Evolutionary conservation across 2,113 vertebrate genomes (phyloP).

Genomic region (Ptilorrhoa leucosticta): DNA sequence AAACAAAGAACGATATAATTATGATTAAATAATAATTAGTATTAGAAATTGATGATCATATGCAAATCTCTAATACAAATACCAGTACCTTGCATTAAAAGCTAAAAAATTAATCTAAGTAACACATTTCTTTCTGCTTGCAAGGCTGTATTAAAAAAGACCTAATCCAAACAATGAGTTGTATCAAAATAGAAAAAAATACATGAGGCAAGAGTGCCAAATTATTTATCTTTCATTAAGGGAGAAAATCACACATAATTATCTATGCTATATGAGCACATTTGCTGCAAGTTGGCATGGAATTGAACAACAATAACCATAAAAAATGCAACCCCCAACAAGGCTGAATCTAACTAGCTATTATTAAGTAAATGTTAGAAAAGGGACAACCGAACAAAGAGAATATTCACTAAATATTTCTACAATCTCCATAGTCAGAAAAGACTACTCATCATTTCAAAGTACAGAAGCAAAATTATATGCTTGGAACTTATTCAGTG

Average conservation of each 20-base stretch:
- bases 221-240: conserved; percentile 70
- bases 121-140: neutral
- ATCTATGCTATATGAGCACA: conserved; percentile 54
- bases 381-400: neutral
- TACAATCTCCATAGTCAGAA: neutral
- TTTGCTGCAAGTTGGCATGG: conserved; percentile 46
- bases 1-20: conserved; percentile 49
- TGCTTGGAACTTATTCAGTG: conserved; percentile 2
- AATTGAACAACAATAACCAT: conserved; percentile 37
- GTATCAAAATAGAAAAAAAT: conserved; percentile 57
- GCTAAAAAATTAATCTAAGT: conserved; percentile 36
- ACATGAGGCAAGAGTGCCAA: conserved; percentile 44
- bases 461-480: neutral
- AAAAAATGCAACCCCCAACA: conserved; percentile 39
- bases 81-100: conserved; percentile 12
- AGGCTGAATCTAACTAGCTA: conserved; percentile 40
- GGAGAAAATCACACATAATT: conserved; percentile 70
- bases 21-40: conserved; percentile 9
- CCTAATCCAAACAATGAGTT: conserved; percentile 35
- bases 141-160: neutral
- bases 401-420: neutral
- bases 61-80: conserved; percentile 7
- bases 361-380: conserved; percentile 33
- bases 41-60: conserved; percentile 23
- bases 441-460: neutral